Evolutionary conservation across 2,888 invertebrate species (phyloP), one percentile per base, ranked within the genome.

Genomic region (Lysandra coridon): DNA sequence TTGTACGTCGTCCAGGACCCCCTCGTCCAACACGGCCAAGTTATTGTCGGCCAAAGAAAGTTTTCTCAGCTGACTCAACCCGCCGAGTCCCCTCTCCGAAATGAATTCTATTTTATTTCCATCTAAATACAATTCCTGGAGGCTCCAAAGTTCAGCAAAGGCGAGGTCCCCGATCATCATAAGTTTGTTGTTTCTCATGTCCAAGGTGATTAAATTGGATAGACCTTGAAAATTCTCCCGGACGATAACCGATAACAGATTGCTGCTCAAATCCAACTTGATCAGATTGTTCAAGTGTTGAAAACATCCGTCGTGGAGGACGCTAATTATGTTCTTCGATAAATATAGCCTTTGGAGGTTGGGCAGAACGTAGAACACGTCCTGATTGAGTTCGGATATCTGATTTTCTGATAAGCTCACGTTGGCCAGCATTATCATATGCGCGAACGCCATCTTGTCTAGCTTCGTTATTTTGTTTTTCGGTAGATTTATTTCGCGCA

Each of bases 261-360:
- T 98, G 85, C 95, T 95, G 87, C 97, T 97, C 83, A 99, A 92
- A 88, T 98, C 98, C 81, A 99, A 93, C 85, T 97, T 97, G 80
- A 97, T 96, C 80, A 99, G 95, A 84, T 97, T 96, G 60, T 95
- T 95, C 85, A 98, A 91, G 85, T 97, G 96, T 84, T 95, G 95
- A 88, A 98, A 98, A 78, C 99, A 97, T 80, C 97, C 97, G 79
- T 98, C 98, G 85, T 99, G 98, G 73, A 98, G 93, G 12, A 96
- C 96, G 83, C 97, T 97, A 81, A 99, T 95, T 85, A 96, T 96
- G 89, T 99, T 99, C 87, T 97, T 97, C 85, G 98, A 98, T 79
- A 99, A 93, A 86, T 96, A 96, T 80, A 99, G 95, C 82, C 97
- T 96, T 85, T 96, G 96, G 83, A 97, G 91, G 82, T 95, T 95